Base-by-base conservation (phyloP, 2,888 invertebrate genomes). In the Athalia rosae region DNA sequence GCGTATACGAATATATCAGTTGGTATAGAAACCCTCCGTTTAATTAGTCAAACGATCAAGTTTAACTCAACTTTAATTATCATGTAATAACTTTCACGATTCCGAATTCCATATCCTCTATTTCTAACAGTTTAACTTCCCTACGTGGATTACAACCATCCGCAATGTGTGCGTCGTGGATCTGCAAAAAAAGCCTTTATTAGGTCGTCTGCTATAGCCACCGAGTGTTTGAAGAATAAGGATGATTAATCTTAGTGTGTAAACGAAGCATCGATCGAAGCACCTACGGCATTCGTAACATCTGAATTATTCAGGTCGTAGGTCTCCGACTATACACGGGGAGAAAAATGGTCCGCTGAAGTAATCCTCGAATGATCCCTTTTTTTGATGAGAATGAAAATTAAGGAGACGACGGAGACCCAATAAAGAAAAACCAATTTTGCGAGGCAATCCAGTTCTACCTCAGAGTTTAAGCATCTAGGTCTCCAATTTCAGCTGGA, bases 291-390 rank as follows among this genome's bases (percentile, higher is more conserved):
- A 43, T 53, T 56, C 69, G 41, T 43, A 41, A n/a, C 5, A 56
- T 69, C 13, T 69, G 69, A 69, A 69, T 69, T 69, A 69, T 69
- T 56, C 69, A 53, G 43, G 48, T 47, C 6, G 69, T 67, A 69
- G 3, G 69, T 56, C 56, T 69, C 3, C 69, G 56, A 50, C 28
- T 1, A 7, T 43, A n/a, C 13, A 1, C 6, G n/a, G 43, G 7
- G 7, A 50, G 13, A 41, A 43, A 41, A 43, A 69, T 43, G 28
- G 28, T 28, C 28, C 28, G 28, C 28, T 28, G 28, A 28, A 28
- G 28, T 28, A 28, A 28, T 28, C 28, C 28, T 28, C 28, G 28
- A 28, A 28, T 28, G 28, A 28, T 28, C 28, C 28, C 28, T 2
- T 28, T 28, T 28, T 28, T 28, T 2, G 28, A 28, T 28, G 28